phyloP scores from a whole-genome alignment of 64 coral and sea anemone species.

The Orbicella faveolata region DNA sequence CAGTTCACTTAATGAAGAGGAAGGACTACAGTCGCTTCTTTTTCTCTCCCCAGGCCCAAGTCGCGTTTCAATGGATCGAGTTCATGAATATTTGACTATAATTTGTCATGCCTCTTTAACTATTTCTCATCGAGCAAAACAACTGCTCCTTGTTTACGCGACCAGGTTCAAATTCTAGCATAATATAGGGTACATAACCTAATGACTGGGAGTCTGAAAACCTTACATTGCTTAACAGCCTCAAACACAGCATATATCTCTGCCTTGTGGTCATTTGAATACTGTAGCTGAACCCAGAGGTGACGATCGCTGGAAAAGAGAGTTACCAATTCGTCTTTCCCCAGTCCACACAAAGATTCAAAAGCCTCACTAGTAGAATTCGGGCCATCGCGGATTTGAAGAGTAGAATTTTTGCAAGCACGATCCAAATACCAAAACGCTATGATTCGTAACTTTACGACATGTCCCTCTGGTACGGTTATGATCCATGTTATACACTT shows the following conservation, averaged over 20 bases:
- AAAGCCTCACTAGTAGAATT: neutral
- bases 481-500: constrained; percentile 9
- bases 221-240: constrained; percentile 8
- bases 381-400: constrained; percentile 17
- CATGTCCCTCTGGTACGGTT: constrained; percentile 5
- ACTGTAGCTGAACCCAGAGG: constrained; percentile 27
- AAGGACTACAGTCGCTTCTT: too few species aligned
- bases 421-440: neutral
- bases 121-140: too few species aligned
- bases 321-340: neutral
- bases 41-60: too few species aligned
- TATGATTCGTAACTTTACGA: neutral
- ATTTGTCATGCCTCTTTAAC: too few species aligned
- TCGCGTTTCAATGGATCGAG: too few species aligned
- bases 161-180: too few species aligned
- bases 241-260: neutral
- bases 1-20: too few species aligned
- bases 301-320: constrained; percentile 19
- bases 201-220: neutral
- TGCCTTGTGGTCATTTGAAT: neutral
- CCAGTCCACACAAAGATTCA: neutral
- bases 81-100: too few species aligned
- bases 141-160: too few species aligned
- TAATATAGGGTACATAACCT: too few species aligned
- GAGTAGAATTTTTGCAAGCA: too few species aligned